Conservation (phyloP, 2,113 vertebrate genomes). For the Tamias sibiricus region DNA sequence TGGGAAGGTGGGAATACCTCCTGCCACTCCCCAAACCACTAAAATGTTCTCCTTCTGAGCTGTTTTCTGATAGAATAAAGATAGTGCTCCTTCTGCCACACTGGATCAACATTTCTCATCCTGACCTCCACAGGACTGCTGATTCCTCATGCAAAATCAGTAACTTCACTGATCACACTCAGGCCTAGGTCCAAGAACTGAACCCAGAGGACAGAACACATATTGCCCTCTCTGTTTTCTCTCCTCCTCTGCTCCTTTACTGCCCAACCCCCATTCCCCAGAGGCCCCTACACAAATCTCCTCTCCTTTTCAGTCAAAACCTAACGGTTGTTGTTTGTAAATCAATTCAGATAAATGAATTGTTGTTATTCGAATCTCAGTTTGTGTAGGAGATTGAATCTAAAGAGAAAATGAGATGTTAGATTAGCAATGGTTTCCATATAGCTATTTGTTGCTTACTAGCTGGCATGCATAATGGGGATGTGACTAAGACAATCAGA, state of each 20-base stretch:
- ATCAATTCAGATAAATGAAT: constrained; percentile 58
- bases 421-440: constrained; percentile 45
- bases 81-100: background rate
- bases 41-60: background rate
- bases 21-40: background rate
- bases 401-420: constrained; percentile 69
- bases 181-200: background rate
- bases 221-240: background rate
- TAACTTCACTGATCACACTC: background rate
- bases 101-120: background rate
- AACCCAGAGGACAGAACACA: background rate
- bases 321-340: background rate
- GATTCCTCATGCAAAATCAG: background rate
- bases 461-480: background rate
- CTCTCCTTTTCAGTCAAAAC: constrained; percentile 32
- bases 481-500: constrained; percentile 11
- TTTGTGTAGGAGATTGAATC: constrained; percentile 60
- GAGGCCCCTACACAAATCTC: background rate
- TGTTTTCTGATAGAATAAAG: background rate
- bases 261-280: background rate
- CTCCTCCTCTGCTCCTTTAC: background rate
- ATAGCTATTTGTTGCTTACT: background rate
- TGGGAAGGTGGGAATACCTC: no score
- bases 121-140: background rate
- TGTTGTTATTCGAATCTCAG: constrained; percentile 55